phyloP scores from a whole-genome alignment of 2,888 invertebrate genomes.

The Lepidochrysops patricia region DNA sequence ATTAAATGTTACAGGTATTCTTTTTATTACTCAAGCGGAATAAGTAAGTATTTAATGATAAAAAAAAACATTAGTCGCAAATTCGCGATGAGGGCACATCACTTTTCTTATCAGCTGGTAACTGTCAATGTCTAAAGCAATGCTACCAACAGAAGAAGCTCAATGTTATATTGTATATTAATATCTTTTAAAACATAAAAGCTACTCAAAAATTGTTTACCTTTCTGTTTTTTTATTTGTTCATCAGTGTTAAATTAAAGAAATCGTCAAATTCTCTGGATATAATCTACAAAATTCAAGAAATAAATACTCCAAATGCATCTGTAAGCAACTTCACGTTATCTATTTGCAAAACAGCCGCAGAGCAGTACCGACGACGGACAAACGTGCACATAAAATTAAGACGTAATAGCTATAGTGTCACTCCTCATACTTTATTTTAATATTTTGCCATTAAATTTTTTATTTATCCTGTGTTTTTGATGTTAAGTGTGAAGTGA shows the following conservation, averaged over 20 bases:
- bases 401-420: constrained; percentile 67
- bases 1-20: too few relatives aligned
- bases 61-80: not conserved
- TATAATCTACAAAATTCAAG: not conserved
- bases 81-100: constrained; percentile 24
- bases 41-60: not conserved
- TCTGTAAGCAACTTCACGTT: constrained; percentile 48
- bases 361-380: constrained; percentile 68
- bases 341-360: constrained; percentile 57
- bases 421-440: constrained; percentile 64
- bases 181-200: not conserved
- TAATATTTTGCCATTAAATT: constrained; percentile 59
- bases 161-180: not conserved
- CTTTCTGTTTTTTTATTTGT: not conserved
- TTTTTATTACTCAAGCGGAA: too few relatives aligned
- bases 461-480: constrained; percentile 51
- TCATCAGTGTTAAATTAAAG: not conserved
- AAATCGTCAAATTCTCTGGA: not conserved
- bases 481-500: constrained; percentile 70
- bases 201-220: not conserved
- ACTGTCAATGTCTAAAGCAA: constrained; percentile 46
- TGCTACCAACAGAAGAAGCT: constrained; percentile 39
- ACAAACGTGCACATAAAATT: constrained; percentile 71
- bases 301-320: not conserved
- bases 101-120: constrained; percentile 63